These are phyloP conservation scores for Psilopogon haemacephalus DNA, from an alignment of 2,113 vertebrate genomes.

Conservation along the genomic window DNA sequence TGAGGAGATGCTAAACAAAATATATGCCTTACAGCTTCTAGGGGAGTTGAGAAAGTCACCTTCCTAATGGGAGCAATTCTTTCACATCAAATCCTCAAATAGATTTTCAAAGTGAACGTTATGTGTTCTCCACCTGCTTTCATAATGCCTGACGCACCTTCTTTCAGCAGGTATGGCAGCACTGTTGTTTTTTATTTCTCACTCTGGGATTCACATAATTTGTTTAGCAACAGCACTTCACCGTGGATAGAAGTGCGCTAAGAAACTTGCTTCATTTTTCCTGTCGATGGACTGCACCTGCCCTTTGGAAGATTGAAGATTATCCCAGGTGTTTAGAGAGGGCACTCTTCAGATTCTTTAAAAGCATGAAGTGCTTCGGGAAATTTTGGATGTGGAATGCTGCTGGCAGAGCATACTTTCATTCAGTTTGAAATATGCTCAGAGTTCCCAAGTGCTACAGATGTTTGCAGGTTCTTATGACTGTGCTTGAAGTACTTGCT, in stretches of 20 bases:
- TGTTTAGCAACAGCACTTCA: background rate
- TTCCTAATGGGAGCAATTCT: background rate
- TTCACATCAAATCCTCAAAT: background rate
- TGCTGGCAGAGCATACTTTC: background rate
- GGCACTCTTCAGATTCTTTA: background rate
- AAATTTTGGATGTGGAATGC: background rate
- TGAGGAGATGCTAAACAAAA: background rate
- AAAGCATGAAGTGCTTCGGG: background rate
- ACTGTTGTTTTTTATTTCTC: background rate
- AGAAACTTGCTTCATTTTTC: background rate
- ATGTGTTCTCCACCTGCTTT: background rate
- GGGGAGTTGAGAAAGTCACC: background rate
- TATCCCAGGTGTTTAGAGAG: background rate
- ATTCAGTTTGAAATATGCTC: background rate
- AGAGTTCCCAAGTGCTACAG: background rate
- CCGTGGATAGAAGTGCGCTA: background rate
- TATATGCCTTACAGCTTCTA: background rate
- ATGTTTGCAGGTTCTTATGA: background rate
- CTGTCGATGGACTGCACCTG: background rate
- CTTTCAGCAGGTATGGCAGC: background rate
- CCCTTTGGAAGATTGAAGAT: background rate
- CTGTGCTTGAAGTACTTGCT: background rate
- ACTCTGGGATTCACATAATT: background rate
- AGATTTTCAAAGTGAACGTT: background rate
- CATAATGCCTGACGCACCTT: background rate